Evolutionary conservation across 2,888 invertebrate genomes (phyloP), one percentile per base, ranked within the genome.

Genomic region (Venustoraphidia nigricollis): DNA sequence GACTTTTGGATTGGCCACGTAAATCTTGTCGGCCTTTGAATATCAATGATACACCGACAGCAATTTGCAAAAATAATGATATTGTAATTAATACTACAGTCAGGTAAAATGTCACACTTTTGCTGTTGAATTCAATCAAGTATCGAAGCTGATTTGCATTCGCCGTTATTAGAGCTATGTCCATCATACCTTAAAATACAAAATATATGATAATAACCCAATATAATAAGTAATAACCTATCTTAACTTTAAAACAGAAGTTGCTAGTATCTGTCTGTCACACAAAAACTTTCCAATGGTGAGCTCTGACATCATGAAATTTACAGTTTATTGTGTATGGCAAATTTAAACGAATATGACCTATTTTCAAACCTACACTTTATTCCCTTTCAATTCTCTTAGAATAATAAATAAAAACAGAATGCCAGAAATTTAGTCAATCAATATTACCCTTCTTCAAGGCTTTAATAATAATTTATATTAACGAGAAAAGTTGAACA

Each of bases 121-220:
- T 58, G 5, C 68, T 64, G 54, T 77, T 79, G 58, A 73, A 77
- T 52, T 74, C 75, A 42, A 81, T 66, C 36, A 81, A 62, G 58
- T 79, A 81, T 45, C 79, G 71, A 46, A 82, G 63, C 56, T 82
- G 82, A 61, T 81, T 81, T 1, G 81, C 80, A 61, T 82, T 82
- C 1, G 82, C 80, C 4, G 81, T 81, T 43, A 82, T 70, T 38
- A 82, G 62, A 0, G 81, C 81, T 38, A 82, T 75, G 56, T 82
- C 81, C 78, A 81, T 79, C 72, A 82, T 76, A 34, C 81, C 81
- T 67, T 55, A 14, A 61, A 59, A 45, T 48, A 44, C 34, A 39
- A 35, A 49, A 50, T 36, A 47, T 9, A 38, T 38, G 36, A 38
- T 46, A 51, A 46, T 39, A 11, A 10, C 10, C 14, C 4, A 27